Conservation (phyloP, 1,140 invertebrate genomes). For the Myzus persicae region DNA sequence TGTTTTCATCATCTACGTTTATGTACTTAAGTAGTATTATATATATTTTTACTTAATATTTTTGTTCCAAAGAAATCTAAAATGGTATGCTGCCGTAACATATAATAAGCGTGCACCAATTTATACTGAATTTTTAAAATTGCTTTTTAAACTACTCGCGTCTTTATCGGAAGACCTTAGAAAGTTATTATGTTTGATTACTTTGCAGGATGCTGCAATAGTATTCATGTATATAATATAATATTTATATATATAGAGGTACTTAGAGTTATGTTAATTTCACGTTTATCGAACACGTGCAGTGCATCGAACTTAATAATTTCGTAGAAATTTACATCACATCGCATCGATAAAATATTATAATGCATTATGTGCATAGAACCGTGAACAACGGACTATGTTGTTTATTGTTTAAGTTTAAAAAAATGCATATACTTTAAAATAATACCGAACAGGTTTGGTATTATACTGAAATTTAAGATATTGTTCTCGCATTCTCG, state of each 20-base stretch:
- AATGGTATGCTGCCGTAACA: neutral
- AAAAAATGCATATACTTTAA: neutral
- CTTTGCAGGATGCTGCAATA: neutral
- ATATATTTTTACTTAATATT: neutral
- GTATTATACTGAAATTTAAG: neutral
- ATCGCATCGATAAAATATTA: neutral
- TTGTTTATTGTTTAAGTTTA: neutral
- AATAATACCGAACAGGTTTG: no score
- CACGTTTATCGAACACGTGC: neutral
- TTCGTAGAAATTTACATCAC: neutral
- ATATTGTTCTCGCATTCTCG: no score
- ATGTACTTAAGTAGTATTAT: no score
- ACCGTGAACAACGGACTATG: neutral
- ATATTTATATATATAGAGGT: neutral
- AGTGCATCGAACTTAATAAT: neutral
- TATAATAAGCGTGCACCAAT: neutral
- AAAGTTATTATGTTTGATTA: neutral
- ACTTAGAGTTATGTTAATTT: neutral
- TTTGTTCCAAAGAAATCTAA: neutral
- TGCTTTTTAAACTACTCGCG: neutral
- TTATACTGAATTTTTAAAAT: neutral
- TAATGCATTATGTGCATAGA: neutral
- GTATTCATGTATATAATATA: neutral
- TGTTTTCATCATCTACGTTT: no score
- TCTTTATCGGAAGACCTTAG: neutral